phyloP scores from a whole-genome alignment of 2,797 vertebrate genomes.

The Darevskia nairensis region DNA sequence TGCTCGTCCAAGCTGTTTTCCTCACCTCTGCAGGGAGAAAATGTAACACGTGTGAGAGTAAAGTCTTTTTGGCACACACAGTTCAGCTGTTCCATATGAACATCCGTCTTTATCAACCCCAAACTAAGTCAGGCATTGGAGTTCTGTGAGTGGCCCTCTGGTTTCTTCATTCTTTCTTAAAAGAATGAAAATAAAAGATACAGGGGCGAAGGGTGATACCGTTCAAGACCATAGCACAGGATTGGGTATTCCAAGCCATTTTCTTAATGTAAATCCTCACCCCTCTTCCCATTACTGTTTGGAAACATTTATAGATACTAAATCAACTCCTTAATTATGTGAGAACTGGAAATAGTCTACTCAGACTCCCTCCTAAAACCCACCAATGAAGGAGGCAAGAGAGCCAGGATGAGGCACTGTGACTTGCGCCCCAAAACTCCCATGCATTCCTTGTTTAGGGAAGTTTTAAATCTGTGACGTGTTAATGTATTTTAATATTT shows the following conservation, averaged over 20 bases:
- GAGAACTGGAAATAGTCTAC: not conserved
- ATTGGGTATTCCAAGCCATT: no score
- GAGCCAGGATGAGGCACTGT: not conserved
- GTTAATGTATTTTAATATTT: no score
- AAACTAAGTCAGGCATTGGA: not conserved
- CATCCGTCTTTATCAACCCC: not conserved
- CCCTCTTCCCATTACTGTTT: not conserved
- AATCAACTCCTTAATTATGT: not conserved
- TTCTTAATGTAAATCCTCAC: not conserved
- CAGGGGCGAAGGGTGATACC: not conserved
- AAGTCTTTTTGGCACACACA: not conserved
- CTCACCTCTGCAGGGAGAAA: no score
- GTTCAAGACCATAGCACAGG: not conserved
- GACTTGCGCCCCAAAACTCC: not conserved
- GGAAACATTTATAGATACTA: not conserved
- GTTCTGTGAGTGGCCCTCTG: not conserved
- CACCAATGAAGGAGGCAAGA: no score
- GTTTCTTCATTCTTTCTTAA: not conserved
- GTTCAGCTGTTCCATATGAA: not conserved
- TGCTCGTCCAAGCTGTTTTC: not conserved
- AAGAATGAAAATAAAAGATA: not conserved
- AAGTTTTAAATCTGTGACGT: no score
- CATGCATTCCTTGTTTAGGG: not conserved
- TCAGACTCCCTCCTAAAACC: not conserved
- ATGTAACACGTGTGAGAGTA: no score